Evolutionary conservation across 2,888 invertebrate species (phyloP).

Genomic region (Carabus problematicus): DNA sequence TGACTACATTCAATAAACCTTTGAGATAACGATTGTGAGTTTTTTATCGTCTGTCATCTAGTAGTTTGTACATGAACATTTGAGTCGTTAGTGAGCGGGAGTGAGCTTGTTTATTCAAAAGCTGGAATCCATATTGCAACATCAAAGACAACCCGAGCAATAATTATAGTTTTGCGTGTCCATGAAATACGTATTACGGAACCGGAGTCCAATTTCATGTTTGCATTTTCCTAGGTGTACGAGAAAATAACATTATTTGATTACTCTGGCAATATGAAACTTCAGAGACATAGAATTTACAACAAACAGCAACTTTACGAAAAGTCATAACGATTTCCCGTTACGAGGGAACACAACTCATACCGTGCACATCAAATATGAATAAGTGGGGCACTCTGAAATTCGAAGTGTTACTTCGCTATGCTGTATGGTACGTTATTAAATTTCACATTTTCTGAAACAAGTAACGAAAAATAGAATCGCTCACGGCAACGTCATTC

Average conservation of each 20-base stretch:
- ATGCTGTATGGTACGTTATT: no score
- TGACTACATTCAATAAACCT: no score
- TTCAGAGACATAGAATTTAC: no score
- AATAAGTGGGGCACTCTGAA: constrained; percentile 7
- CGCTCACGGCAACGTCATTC: background rate
- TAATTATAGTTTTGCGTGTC: constrained; percentile 19
- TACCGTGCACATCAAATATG: background rate
- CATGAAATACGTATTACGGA: no score
- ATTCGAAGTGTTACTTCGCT: constrained; percentile 3
- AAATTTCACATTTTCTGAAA: no score
- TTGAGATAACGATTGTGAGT: no score
- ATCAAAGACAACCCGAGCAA: constrained; percentile 6
- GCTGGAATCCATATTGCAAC: constrained; percentile 8
- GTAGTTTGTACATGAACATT: no score
- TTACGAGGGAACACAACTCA: background rate
- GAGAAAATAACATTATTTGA: constrained; percentile 14
- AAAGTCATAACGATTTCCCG: constrained; percentile 6
- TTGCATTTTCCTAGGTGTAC: background rate
- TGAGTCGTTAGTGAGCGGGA: no score
- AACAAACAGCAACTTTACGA: constrained; percentile 9
- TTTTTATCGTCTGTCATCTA: no score
- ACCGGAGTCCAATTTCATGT: background rate
- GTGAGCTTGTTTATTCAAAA: background rate
- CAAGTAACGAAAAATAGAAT: constrained; percentile 6
- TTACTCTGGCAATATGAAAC: background rate